These are phyloP conservation scores for Drosophila limbata DNA, from an alignment of 2,888 invertebrate genomes.

Conservation along the genomic window DNA sequence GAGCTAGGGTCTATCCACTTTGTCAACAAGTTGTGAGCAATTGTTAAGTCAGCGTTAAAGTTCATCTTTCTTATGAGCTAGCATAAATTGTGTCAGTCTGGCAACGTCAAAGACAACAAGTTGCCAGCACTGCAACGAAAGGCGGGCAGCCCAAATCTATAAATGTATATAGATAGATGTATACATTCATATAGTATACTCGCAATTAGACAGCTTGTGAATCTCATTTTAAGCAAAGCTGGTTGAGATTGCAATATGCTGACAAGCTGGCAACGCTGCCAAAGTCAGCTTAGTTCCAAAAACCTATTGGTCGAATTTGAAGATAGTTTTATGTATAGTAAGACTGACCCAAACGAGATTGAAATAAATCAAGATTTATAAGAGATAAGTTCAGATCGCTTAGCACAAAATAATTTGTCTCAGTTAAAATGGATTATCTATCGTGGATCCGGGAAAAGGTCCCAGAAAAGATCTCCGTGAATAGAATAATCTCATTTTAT, in stretches of 20 bases:
- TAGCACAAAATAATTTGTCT: too few species aligned
- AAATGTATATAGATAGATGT: too few species aligned
- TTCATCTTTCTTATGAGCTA: neutral
- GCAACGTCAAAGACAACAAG: slow-evolving; percentile 1
- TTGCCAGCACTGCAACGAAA: neutral
- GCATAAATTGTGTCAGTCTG: neutral
- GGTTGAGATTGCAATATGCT: neutral
- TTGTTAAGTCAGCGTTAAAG: slow-evolving; percentile 5
- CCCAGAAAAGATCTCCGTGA: too few species aligned
- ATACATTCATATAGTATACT: too few species aligned
- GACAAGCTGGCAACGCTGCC: neutral
- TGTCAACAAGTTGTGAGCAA: slow-evolving; percentile 10
- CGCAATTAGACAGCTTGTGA: neutral
- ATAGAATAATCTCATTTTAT: too few species aligned
- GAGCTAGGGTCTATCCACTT: slow-evolving; percentile 1
- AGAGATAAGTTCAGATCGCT: neutral
- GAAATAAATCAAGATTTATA: neutral
- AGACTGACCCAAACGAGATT: neutral
- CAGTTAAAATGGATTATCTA: too few species aligned
- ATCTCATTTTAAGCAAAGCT: neutral
- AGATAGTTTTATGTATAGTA: too few species aligned
- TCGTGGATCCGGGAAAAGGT: too few species aligned
- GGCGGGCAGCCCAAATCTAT: neutral
- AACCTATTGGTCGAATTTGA: too few species aligned
- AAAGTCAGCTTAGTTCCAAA: neutral